Conservation (phyloP, 1,140 invertebrate genomes). For the Bacillus rossius region DNA sequence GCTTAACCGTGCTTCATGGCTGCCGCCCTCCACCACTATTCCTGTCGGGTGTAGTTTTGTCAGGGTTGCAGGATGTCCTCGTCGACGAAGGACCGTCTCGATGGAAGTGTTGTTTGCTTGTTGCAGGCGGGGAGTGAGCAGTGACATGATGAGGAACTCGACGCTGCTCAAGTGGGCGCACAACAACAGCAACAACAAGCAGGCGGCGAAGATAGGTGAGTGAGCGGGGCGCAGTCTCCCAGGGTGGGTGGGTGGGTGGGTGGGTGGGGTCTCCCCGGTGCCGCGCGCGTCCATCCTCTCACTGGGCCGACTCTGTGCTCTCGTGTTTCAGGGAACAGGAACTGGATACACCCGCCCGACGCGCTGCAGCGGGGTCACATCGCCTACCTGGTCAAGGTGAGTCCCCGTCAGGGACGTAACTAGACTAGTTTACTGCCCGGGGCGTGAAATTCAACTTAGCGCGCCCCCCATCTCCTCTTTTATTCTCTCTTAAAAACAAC, state of each 20-base stretch:
- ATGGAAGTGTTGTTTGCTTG: conserved; percentile 3
- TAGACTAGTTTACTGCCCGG: no score
- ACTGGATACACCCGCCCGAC: conserved; percentile 93
- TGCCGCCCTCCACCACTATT: no score
- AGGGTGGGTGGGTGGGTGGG: conserved; percentile 35
- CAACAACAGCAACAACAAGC: conserved; percentile 47
- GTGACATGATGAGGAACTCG: conserved; percentile 48
- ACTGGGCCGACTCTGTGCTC: not conserved
- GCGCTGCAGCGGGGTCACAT: conserved; percentile 91
- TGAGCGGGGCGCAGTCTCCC: conserved; percentile 21
- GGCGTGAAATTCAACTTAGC: no score
- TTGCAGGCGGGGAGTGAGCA: conserved; percentile 32
- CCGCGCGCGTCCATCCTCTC: no score
- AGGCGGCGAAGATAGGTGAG: conserved; percentile 35
- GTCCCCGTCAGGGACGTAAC: no score
- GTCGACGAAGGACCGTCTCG: no score
- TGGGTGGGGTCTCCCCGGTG: no score
- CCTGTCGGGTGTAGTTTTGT: no score
- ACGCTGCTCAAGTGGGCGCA: conserved; percentile 53
- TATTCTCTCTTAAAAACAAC: no score
- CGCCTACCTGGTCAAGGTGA: conserved; percentile 94
- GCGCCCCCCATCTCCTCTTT: no score
- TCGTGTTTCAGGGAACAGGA: conserved; percentile 49
- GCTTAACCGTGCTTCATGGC: no score
- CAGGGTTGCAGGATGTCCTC: no score